Base-by-base conservation (phyloP, 2,888 invertebrate species). In the Trimorus sp. region DNA sequence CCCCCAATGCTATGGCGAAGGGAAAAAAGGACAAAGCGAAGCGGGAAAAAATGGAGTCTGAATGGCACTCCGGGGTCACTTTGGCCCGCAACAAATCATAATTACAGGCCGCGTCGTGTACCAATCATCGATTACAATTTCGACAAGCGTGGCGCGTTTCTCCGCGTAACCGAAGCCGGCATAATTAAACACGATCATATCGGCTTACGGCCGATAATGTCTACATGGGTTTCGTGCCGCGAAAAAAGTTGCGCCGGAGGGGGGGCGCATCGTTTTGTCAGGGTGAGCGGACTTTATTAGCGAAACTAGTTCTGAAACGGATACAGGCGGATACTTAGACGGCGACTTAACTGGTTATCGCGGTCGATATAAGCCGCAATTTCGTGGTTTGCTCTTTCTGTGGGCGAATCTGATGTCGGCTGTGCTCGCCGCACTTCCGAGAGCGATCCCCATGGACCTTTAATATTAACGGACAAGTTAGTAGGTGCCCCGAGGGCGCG, bases 391-490 rank as follows among this genome's bases (percentile, higher is more conserved):
- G 78, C 83, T 80, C 83, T 83, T 83, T 80, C 80, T 76, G 59
- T 59, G 78, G 76, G 78, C 79, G 73, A 73, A 81, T 77, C 73
- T 60, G 73, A 73, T 77, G 76, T 56, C 73, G 75, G 65, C 54
- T 40, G 49, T 8, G 69, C 70, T 70, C 51, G 51, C 60, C 68
- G 56, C 48, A 77, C 71, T 82, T 75, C 74, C 71, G 70, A 78
- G 73, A 69, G 78, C 75, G 79, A 76, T 87, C 89, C 88, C 89
- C 88, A 84, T 82, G 88, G 88, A 86, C 86, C 89, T 90, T 91
- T 89, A 90, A 90, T 91, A 91, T 91, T 91, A 90, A 91, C 89
- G 89, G 88, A 88, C 89, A 87, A 90, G 90, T 91, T 91, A 91
- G 90, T 87, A 87, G 88, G 88, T 86, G 87, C 83, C 85, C 85